phyloP scores from a whole-genome alignment of 2,888 invertebrate species.

The Mystacides longicornis region DNA sequence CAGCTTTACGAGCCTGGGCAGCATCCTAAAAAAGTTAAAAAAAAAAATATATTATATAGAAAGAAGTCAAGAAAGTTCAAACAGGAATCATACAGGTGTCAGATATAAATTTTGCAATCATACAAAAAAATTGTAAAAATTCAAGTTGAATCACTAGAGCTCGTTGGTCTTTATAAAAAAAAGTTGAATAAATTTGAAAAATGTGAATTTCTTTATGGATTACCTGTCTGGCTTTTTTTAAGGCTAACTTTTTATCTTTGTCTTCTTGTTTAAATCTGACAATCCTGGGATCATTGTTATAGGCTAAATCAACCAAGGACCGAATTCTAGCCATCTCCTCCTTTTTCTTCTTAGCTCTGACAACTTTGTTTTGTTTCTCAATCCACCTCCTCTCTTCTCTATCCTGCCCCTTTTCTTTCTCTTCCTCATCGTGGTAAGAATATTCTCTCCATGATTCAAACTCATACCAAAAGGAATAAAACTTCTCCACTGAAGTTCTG shows the following conservation, averaged over 20 bases:
- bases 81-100: too few species aligned
- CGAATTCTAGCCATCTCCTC: constrained; percentile 94
- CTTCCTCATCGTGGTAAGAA: constrained; percentile 97
- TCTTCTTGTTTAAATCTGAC: constrained; percentile 89
- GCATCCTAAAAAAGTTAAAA: constrained; percentile 53
- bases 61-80: too few species aligned
- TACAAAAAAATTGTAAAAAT: too few species aligned
- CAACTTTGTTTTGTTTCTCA: constrained; percentile 95
- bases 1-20: constrained; percentile 72
- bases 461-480: constrained; percentile 97
- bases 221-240: constrained; percentile 76
- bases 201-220: too few species aligned
- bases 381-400: constrained; percentile 96
- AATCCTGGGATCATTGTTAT: constrained; percentile 90
- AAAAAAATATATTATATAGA: too few species aligned
- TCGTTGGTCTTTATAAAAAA: too few species aligned
- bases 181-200: too few species aligned
- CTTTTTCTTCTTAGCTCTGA: constrained; percentile 87
- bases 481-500: constrained; percentile 81
- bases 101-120: too few species aligned
- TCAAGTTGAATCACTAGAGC: too few species aligned
- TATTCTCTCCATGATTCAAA: constrained; percentile 99
- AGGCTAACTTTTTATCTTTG: constrained; percentile 80
- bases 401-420: constrained; percentile 95
- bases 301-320: constrained; percentile 86